Percentiles rank a stretch among this genome's conserved stretches.
phyloP scores from a whole-genome alignment of 2,113 vertebrate species.

The Phalacrocorax aristotelis region DNA sequence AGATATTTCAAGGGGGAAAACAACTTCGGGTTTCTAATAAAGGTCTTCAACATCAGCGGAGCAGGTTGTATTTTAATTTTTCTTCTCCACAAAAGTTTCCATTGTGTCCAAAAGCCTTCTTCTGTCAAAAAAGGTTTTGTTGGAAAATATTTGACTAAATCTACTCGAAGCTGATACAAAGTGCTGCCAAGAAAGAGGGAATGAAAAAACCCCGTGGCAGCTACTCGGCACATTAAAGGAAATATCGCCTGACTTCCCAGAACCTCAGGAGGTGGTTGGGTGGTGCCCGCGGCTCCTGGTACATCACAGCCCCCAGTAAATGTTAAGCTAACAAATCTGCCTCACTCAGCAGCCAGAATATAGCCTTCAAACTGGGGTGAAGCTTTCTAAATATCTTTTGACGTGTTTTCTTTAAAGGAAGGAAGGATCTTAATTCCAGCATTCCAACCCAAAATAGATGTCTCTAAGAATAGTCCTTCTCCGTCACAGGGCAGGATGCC shows the following conservation, averaged over 20 bases:
- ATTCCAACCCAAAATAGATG: constrained; percentile 17
- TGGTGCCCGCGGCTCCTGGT: no score
- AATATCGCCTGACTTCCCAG: neutral
- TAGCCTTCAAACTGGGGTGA: neutral
- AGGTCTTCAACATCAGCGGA: neutral
- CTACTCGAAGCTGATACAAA: neutral
- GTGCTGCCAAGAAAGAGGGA: neutral
- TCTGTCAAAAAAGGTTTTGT: neutral
- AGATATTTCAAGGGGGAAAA: neutral
- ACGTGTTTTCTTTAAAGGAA: constrained; percentile 42
- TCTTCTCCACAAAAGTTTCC: neutral
- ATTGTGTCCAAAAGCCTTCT: neutral
- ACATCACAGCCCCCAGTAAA: neutral
- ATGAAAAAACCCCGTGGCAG: neutral
- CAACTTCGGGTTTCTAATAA: neutral
- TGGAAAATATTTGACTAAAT: constrained; percentile 21
- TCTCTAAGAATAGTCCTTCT: constrained; percentile 53
- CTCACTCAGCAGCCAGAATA: neutral
- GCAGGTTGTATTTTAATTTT: neutral
- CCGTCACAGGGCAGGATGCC: neutral
- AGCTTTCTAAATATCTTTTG: neutral
- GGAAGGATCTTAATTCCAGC: constrained; percentile 62
- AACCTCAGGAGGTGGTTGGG: neutral
- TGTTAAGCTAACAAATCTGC: constrained; percentile 11
- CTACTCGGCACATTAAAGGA: neutral